Evolutionary conservation across 1,140 invertebrate genomes (phyloP).

Genomic region (Apis cerana): DNA sequence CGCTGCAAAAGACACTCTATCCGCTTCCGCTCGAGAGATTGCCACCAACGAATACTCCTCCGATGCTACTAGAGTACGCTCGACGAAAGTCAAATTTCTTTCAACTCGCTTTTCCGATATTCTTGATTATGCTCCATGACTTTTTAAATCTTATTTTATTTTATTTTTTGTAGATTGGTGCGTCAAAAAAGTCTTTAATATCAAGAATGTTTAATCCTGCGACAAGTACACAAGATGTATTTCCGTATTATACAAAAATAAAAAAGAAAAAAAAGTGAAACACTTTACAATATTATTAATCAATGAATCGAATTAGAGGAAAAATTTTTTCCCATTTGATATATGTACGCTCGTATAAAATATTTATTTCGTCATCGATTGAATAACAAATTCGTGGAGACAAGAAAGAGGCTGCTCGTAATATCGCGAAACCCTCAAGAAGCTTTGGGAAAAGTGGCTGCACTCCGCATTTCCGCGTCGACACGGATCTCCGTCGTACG

Average conservation of each 20-base stretch:
- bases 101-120: not conserved
- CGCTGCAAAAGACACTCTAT: not conserved
- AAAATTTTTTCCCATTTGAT: no score
- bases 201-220: no score
- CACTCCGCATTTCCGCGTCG: slow-evolving; percentile 4
- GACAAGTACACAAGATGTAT: no score
- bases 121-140: not conserved
- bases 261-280: no score
- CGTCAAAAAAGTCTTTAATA: no score
- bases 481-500: not conserved
- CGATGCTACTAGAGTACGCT: not conserved
- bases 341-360: no score
- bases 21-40: slow-evolving; percentile 21
- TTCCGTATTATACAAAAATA: no score
- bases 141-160: no score
- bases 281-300: no score
- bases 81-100: not conserved
- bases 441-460: slow-evolving; percentile 64
- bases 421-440: slow-evolving; percentile 65
- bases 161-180: no score
- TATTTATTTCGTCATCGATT: no score
- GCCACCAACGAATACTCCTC: slow-evolving; percentile 2
- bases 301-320: no score
- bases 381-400: slow-evolving; percentile 3
- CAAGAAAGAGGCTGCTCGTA: slow-evolving; percentile 46